Base-by-base conservation (phyloP, 2,888 invertebrate genomes). In the Entomobrya proxima region DNA sequence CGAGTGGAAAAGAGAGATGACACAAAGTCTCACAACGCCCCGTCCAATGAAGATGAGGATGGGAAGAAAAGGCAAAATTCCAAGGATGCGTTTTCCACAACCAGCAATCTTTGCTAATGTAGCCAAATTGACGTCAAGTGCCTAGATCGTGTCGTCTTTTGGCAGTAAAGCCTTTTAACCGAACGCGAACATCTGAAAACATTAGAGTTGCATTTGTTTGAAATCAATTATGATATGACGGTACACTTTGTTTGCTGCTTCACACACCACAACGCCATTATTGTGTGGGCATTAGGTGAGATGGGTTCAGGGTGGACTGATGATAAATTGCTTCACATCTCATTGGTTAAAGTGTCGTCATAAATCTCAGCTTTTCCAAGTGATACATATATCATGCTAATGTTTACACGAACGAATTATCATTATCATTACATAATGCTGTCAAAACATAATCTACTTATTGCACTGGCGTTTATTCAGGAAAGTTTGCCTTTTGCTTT, bases 261-360 rank as follows among this genome's bases (percentile, higher is more conserved):
- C 21, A 27, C 40, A 37, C 30, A 15, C 37, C 47, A 69, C 52
- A 35, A 30, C 27, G 5, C 61, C 5, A 61, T 79, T 79, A 67
- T 44, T 52, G 35, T 52, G 52, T 52, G 11, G 1, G 30, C 13
- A 13, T 21, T 47, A 61, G n/a, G 55, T 47, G 47, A 77, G 40
- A 18, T 32, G 15, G 55, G 11, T 55, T 35, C 30, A 27, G 50
- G n/a, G n/a, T 27, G 27, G 13, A 50, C 24, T 47, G 21, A 74
- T 81, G 81, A 81, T 81, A 61, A 81, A 81, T 32, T 37, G 72
- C 72, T 47, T 74, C 27, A 58, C 72, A 74, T 74, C 35, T 32
- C 80, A 35, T 79, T 79, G 64, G 47, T 24, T 81, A 44, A 74
- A 13, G 9, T 61, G 61, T 81, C 74, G 61, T 72, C 2, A 18